phyloP scores from a whole-genome alignment of 2,113 vertebrate species.

The Herpetotheres cachinnans region DNA sequence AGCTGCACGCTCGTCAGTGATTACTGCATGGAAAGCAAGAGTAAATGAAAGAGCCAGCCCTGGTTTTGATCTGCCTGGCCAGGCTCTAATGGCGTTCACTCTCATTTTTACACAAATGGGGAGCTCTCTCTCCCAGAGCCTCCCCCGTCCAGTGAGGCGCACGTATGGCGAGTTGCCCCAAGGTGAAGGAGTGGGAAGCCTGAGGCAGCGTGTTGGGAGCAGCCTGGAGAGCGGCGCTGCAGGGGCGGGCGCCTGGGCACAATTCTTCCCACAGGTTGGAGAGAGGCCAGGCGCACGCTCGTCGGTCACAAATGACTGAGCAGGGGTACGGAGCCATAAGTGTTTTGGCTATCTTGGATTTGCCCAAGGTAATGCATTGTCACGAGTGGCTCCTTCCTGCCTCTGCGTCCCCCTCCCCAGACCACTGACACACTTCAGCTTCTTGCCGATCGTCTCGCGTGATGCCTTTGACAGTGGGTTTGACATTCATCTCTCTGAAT shows the following conservation, averaged over 20 bases:
- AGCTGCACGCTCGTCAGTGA: neutral
- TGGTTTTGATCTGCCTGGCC: neutral
- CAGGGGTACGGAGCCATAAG: neutral
- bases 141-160: neutral
- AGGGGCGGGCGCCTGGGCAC: neutral
- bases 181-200: neutral
- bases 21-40: neutral
- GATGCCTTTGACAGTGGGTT: neutral
- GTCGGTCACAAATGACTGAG: neutral
- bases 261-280: accelerated
- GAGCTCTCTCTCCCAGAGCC: neutral
- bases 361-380: neutral
- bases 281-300: neutral
- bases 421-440: neutral
- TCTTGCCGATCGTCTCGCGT: neutral
- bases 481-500: neutral
- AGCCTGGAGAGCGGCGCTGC: neutral
- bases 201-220: neutral
- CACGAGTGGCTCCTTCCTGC: neutral
- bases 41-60: neutral
- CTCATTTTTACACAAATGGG: neutral
- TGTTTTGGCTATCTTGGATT: neutral
- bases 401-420: neutral
- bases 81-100: neutral
- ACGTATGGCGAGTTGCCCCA: accelerated